These are phyloP conservation scores for Centropus unirufus DNA, from an alignment of 2,113 vertebrate genomes.

Conservation along the genomic window DNA sequence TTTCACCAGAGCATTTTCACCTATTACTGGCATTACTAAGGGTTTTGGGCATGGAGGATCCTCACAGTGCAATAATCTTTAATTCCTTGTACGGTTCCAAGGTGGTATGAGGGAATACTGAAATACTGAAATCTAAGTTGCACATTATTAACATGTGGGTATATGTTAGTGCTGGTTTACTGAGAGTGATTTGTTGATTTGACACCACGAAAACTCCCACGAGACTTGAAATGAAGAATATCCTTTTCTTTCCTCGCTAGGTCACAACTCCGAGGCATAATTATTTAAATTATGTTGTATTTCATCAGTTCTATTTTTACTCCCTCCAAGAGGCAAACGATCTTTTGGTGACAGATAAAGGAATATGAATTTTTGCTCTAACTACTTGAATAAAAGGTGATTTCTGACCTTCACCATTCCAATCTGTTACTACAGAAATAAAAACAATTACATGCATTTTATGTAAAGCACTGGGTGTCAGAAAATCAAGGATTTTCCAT, in stretches of 20 bases:
- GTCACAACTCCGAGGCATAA: background rate
- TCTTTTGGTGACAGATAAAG: background rate
- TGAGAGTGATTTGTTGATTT: background rate
- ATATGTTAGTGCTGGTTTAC: background rate
- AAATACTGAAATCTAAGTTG: background rate
- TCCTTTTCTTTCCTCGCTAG: background rate
- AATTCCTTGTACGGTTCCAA: background rate
- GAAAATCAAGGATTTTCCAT: background rate
- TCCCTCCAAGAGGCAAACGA: background rate
- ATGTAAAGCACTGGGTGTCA: background rate
- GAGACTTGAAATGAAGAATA: background rate
- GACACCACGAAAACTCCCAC: accelerated
- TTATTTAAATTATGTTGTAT: background rate
- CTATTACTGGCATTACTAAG: background rate
- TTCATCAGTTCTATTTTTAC: background rate
- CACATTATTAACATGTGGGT: background rate
- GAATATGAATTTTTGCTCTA: background rate
- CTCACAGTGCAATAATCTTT: background rate
- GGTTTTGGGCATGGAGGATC: background rate
- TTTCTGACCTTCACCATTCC: background rate
- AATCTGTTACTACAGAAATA: background rate
- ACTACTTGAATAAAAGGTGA: background rate
- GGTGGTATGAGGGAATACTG: background rate
- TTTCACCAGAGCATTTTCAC: background rate
- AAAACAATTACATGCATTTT: background rate